Evolutionary conservation across 1,140 invertebrate genomes (phyloP).

Genomic region (Drosophila sturtevanti): DNA sequence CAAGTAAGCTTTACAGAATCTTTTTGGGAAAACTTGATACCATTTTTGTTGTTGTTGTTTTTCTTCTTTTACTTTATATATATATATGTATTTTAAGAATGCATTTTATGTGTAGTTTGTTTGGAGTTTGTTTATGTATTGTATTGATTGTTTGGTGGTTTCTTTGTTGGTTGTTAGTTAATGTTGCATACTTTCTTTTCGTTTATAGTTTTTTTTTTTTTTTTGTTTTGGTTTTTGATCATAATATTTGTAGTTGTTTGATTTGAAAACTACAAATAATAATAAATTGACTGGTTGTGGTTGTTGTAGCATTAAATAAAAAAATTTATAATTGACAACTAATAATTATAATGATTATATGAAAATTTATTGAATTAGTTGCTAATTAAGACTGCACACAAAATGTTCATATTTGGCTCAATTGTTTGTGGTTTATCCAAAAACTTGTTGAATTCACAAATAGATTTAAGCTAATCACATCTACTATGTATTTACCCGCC

Average conservation of each 20-base stretch:
- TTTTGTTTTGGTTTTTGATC: constrained; percentile 62
- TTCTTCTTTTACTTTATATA: constrained; percentile 18
- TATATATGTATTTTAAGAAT: constrained; percentile 51
- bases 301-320: constrained; percentile 33
- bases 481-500: not conserved
- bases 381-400: constrained; percentile 51
- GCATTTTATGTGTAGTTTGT: constrained; percentile 47
- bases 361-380: constrained; percentile 35
- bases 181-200: constrained; percentile 81
- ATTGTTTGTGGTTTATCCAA: constrained; percentile 23
- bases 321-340: constrained; percentile 28
- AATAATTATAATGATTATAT: constrained; percentile 9
- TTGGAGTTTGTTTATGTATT: constrained; percentile 43
- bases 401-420: constrained; percentile 41
- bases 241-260: constrained; percentile 53
- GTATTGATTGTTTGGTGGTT: constrained; percentile 65
- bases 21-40: constrained; percentile 82
- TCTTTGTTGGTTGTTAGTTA: constrained; percentile 75
- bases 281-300: not conserved
- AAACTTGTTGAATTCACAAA: constrained; percentile 63
- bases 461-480: constrained; percentile 69
- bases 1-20: constrained; percentile 83
- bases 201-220: constrained; percentile 69
- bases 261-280: constrained; percentile 63
- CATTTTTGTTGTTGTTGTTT: constrained; percentile 61